These are phyloP conservation scores for Phyllostomus discolor DNA, from an alignment of 2,113 vertebrate species.

Conservation along the genomic window DNA sequence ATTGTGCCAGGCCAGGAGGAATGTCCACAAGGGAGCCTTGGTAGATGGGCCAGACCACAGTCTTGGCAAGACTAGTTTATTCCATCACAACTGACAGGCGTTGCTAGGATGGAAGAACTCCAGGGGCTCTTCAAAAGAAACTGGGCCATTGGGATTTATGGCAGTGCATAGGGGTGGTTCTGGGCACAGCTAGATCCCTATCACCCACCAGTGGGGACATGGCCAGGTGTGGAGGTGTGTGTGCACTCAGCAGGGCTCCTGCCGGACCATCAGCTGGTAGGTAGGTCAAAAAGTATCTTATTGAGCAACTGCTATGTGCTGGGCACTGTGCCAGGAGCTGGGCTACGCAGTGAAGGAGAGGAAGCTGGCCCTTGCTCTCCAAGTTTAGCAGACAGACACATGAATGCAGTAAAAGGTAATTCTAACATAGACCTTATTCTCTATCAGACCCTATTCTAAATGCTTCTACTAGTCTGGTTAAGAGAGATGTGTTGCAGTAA, in stretches of 20 bases:
- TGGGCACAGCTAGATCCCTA: not conserved
- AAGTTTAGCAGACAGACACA: not conserved
- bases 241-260: not conserved
- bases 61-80: conserved; percentile 47
- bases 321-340: not conserved
- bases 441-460: not conserved
- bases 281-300: not conserved
- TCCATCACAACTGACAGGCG: conserved; percentile 54
- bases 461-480: not conserved
- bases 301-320: not conserved
- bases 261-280: not conserved
- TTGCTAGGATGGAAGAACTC: conserved; percentile 61
- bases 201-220: not conserved
- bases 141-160: conserved; percentile 52
- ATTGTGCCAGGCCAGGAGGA: conserved; percentile 43
- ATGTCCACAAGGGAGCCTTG: not conserved
- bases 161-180: not conserved
- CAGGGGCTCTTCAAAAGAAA: conserved; percentile 27
- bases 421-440: not conserved
- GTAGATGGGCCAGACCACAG: conserved; percentile 35
- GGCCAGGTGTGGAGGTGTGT: not conserved
- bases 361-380: not conserved
- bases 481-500: not conserved
- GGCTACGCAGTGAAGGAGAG: not conserved
- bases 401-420: no score